Percentiles rank a stretch among this genome's conserved stretches.
Evolutionary conservation across 1,140 invertebrate species (phyloP).

Genomic region (Halictus rubicundus): DNA sequence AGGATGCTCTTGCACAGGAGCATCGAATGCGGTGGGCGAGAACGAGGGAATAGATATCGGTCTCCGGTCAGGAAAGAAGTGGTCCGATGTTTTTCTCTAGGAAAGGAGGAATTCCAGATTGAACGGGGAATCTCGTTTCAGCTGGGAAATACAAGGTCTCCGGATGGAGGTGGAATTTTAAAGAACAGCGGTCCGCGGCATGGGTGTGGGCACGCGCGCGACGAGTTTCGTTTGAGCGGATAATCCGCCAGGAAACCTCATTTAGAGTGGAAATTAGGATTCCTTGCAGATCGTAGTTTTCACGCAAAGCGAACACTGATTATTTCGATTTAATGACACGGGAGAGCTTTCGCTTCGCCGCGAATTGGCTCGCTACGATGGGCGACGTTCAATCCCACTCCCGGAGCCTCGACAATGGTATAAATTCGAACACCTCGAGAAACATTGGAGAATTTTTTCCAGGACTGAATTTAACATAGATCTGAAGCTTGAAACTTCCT

Average conservation of each 20-base stretch:
- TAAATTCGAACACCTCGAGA: no score
- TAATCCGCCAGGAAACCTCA: slow-evolving; percentile 4
- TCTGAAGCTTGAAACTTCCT: no score
- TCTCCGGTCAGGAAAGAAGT: no score
- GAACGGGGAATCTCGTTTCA: slow-evolving; percentile 6
- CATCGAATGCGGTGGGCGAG: no score
- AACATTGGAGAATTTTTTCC: no score
- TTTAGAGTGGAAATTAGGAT: not conserved
- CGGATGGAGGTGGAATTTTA: not conserved
- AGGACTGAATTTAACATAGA: no score
- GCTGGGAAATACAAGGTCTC: not conserved
- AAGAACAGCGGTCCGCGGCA: not conserved
- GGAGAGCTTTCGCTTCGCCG: no score
- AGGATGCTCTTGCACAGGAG: no score
- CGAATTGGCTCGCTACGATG: not conserved
- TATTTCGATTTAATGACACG: not conserved
- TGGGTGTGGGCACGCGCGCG: no score
- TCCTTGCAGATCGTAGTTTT: not conserved
- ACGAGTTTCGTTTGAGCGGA: not conserved
- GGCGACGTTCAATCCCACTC: not conserved
- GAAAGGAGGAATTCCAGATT: not conserved
- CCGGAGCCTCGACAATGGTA: no score
- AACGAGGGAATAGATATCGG: no score
- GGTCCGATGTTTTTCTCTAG: no score
- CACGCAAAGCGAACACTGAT: not conserved